Percentiles rank a stretch among this genome's conserved stretches.
These are phyloP conservation scores for Rhynchophorus ferrugineus DNA, from an alignment of 1,140 invertebrate genomes.

Conservation along the genomic window DNA sequence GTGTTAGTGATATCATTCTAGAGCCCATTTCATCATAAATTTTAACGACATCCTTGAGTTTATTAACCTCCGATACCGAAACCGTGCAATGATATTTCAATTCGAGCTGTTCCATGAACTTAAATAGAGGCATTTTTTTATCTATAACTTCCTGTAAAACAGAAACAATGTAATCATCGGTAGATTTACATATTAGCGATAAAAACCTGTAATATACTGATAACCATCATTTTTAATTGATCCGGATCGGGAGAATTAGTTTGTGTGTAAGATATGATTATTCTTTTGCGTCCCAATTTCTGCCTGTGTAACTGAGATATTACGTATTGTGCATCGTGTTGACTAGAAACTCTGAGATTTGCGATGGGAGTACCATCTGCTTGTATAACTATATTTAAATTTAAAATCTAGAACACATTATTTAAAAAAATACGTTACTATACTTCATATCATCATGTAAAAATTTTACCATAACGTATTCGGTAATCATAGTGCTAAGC, in stretches of 20 bases:
- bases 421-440: background rate
- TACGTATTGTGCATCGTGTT: conserved; percentile 65
- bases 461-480: conserved; percentile 56
- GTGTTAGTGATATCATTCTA: conserved; percentile 58
- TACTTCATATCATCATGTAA: conserved; percentile 7
- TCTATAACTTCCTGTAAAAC: conserved; percentile 61
- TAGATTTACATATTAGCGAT: too few species aligned
- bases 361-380: conserved; percentile 62
- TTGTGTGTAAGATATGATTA: conserved; percentile 68
- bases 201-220: conserved; percentile 54
- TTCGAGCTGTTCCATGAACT: conserved; percentile 80
- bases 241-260: conserved; percentile 56
- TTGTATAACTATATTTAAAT: conserved; percentile 58
- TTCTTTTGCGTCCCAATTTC: conserved; percentile 75
- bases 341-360: conserved; percentile 55
- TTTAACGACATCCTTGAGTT: conserved; percentile 69
- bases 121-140: conserved; percentile 70
- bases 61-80: conserved; percentile 72
- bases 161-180: too few species aligned
- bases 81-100: conserved; percentile 71
- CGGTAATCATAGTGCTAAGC: conserved; percentile 56
- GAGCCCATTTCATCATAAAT: conserved; percentile 63
- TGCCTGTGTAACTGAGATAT: conserved; percentile 76
- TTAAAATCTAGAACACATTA: conserved; percentile 47
- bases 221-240: conserved; percentile 56